Base-by-base conservation (phyloP, 2,888 invertebrate species). In the Eristalis arbustorum region DNA sequence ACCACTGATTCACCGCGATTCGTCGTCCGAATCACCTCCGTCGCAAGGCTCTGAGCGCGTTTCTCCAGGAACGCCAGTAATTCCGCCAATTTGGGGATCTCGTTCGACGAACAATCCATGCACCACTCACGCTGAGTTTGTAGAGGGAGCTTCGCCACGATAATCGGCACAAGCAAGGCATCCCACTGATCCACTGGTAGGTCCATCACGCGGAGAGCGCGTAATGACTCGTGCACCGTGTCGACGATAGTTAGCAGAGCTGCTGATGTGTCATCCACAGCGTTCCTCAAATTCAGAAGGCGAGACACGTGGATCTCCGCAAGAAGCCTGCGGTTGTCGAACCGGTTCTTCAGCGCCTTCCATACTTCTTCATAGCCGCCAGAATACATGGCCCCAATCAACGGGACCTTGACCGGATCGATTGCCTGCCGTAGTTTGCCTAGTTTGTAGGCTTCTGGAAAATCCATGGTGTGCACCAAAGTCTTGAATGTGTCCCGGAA, bases 221-320 rank as follows among this genome's bases (percentile, higher is more conserved):
- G 57, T 57, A 80, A 34, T 18, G 84, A 78, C 22, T 84, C 79
- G 11, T 75, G 71, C n/a, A 79, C 74, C 25, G 77, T 75, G 75
- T 84, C 84, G 14, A 85, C 74, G n/a, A 81, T 62, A 8, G 28
- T 3, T 11, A 85, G 40, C 25, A 80, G 71, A 25, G 68, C 14
- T 23, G 22, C n/a, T 49, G 77, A 25, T 11, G 80, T 71, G 3
- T 72, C 59, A 14, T 59, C 37, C 23, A 71, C 37, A 2, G 61
- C 63, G 3, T 59, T n/a, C 42, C 22, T 77, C n/a, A n/a, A n/a
- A n/a, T n/a, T 67, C n/a, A 85, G 31, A 22, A 80, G 71, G 2
- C 64, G 72, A 25, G 73, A 66, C 42, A 85, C 72, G 22, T 80
- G 73, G 8, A 73, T 74, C 61, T 84, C 74, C 1, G 69, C 69